phyloP scores from a whole-genome alignment of 2,888 invertebrate genomes.

The Ernsta delagoae region DNA sequence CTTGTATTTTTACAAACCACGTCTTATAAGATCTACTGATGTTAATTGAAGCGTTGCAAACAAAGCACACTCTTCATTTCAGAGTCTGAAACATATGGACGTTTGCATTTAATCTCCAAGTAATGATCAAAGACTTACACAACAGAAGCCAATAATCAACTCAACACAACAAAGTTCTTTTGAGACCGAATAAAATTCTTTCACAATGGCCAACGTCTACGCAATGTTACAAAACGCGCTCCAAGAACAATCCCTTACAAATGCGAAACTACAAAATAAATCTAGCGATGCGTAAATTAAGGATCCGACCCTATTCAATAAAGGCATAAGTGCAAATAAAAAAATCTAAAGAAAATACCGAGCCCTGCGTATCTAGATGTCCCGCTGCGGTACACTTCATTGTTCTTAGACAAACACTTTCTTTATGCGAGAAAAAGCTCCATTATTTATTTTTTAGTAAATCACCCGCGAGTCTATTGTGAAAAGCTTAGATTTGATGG shows the following conservation, averaged over 20 bases:
- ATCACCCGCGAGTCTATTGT: constrained; percentile 66
- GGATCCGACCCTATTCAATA: constrained; percentile 72
- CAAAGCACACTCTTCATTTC: neutral
- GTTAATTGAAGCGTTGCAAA: too few species aligned
- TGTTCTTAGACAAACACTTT: constrained; percentile 84
- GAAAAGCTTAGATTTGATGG: constrained; percentile 61
- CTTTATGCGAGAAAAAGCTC: constrained; percentile 65
- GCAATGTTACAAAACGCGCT: constrained; percentile 73
- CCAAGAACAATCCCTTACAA: constrained; percentile 77
- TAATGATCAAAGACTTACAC: constrained; percentile 25
- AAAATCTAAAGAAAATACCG: constrained; percentile 69
- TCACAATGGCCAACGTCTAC: constrained; percentile 58
- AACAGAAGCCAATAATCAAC: constrained; percentile 41
- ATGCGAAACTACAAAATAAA: constrained; percentile 75
- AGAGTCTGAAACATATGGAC: constrained; percentile 13
- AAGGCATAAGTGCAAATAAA: constrained; percentile 71
- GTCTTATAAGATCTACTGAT: too few species aligned
- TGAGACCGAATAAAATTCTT: constrained; percentile 48
- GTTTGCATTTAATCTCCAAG: constrained; percentile 18
- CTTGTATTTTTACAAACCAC: too few species aligned
- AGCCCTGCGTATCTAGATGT: constrained; percentile 74
- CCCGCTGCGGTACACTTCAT: constrained; percentile 79
- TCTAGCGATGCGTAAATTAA: constrained; percentile 83
- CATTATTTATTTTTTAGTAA: constrained; percentile 74
- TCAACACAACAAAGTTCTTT: constrained; percentile 43